phyloP scores from a whole-genome alignment of 2,113 vertebrate species.

The Amphiprion percula region DNA sequence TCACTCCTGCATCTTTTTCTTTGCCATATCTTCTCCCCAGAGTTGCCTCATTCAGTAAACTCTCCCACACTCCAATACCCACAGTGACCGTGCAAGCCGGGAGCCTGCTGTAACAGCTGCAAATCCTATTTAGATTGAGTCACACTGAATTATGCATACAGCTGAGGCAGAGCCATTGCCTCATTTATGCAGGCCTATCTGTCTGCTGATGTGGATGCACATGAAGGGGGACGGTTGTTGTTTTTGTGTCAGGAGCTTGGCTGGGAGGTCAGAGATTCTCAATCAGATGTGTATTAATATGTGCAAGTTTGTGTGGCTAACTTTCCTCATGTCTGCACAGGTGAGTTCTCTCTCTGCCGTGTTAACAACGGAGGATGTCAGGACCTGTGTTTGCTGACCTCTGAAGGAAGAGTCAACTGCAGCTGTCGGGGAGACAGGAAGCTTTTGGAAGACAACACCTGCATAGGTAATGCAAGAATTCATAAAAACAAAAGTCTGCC shows the following conservation, averaged over 20 bases:
- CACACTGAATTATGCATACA: conserved; percentile 62
- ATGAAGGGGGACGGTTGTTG: background rate
- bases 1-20: background rate
- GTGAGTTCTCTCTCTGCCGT: conserved; percentile 92
- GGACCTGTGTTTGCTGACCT: conserved; percentile 94
- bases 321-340: conserved; percentile 70
- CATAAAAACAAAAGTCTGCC: too few relatives aligned
- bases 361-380: conserved; percentile 95
- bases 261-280: conserved; percentile 1
- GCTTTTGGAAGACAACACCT: conserved; percentile 94
- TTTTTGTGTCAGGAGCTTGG: conserved; percentile 26
- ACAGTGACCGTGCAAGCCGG: conserved; percentile 14
- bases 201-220: conserved; percentile 19
- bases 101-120: conserved; percentile 40
- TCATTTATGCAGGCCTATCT: conserved; percentile 24
- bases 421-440: conserved; percentile 93
- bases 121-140: conserved; percentile 72
- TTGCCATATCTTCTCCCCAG: conserved; percentile 5
- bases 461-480: conserved; percentile 85
- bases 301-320: background rate
- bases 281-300: background rate
- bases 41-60: conserved; percentile 31
- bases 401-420: conserved; percentile 94
- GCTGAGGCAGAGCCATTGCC: conserved; percentile 26
- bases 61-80: conserved; percentile 12